These are phyloP conservation scores for Microtus oregoni DNA, from an alignment of 2,113 vertebrate species.

Conservation along the genomic window DNA sequence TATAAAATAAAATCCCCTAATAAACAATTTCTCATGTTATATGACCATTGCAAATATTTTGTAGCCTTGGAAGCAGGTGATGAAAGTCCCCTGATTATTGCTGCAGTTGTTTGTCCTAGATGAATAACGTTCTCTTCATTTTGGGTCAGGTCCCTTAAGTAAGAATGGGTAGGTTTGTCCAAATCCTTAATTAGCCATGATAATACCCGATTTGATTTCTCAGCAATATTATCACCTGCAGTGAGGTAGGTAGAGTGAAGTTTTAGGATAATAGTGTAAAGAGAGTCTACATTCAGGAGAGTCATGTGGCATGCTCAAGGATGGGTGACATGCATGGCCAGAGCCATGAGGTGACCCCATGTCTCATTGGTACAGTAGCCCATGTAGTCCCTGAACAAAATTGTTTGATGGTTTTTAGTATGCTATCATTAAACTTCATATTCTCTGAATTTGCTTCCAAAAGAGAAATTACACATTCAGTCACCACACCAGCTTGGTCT, in stretches of 20 bases:
- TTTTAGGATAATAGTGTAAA: background rate
- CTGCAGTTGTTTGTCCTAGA: conserved; percentile 7
- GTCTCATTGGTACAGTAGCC: fast-evolving
- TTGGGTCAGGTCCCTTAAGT: background rate
- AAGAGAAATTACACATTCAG: background rate
- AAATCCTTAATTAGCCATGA: background rate
- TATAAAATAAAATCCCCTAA: background rate
- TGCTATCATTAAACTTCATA: background rate
- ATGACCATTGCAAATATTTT: background rate
- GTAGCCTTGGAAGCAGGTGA: background rate
- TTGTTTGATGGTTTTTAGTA: background rate
- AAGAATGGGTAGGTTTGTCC: background rate
- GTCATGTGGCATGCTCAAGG: background rate
- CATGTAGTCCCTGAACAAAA: background rate
- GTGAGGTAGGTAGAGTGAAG: background rate
- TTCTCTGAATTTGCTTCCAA: background rate
- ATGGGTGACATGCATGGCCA: background rate
- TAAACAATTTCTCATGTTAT: background rate
- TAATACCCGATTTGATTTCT: background rate
- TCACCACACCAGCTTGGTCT: background rate
- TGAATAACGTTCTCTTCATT: background rate
- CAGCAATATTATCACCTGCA: background rate
- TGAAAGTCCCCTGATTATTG: background rate
- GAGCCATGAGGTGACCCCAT: background rate
- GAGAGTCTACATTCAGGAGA: background rate